A percentile compares a stretch with the other conserved stretches of the same genome.
Conservation (phyloP, 2,797 vertebrate species). For the Paratrypauchen microcephalus region DNA sequence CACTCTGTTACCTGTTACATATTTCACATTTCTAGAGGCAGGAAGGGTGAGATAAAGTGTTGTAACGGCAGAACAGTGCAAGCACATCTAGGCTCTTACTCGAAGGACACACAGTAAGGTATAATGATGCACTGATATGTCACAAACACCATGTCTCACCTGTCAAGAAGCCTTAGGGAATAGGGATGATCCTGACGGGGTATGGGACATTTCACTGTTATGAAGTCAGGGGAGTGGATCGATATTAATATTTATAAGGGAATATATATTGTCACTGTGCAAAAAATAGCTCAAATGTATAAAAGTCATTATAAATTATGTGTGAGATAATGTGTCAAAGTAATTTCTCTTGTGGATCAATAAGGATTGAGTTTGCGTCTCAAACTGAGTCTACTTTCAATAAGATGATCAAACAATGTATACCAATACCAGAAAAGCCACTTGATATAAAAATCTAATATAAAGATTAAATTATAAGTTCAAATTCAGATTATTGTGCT, state of each 20-base stretch:
- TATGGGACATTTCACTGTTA: not conserved
- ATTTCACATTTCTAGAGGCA: conserved; percentile 13
- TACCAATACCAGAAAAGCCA: not conserved
- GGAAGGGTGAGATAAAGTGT: not conserved
- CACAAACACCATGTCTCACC: conserved; percentile 11
- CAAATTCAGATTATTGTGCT: not conserved
- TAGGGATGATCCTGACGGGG: not conserved
- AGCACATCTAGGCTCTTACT: conserved; percentile 5
- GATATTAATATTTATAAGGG: not conserved
- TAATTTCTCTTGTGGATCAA: too few species aligned
- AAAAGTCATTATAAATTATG: not conserved
- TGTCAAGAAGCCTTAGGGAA: not conserved
- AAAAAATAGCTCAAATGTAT: not conserved
- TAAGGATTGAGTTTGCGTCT: too few species aligned
- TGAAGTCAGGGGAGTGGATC: not conserved
- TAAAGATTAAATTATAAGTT: not conserved
- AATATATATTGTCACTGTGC: not conserved
- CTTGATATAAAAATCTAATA: not conserved
- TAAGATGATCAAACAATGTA: not conserved
- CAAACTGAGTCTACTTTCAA: too few species aligned
- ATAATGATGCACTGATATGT: conserved; percentile 17
- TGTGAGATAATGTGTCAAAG: too few species aligned
- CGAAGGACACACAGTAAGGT: conserved; percentile 1
- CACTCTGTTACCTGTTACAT: conserved; percentile 12
- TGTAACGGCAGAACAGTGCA: not conserved